Conservation (phyloP, 1,140 invertebrate species). For the Laodelphax striatellus region DNA sequence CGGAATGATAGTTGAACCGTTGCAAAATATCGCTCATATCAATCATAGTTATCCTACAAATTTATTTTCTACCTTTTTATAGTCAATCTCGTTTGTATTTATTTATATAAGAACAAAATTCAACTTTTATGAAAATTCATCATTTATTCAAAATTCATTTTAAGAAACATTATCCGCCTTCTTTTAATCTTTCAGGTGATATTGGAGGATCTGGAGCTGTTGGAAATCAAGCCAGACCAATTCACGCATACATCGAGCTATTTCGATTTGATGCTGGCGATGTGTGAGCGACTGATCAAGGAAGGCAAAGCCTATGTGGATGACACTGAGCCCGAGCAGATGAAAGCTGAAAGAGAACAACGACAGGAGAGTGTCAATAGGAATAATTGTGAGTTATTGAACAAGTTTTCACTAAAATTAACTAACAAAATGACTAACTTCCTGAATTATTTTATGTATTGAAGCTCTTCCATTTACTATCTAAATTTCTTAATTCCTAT, state of each 20-base stretch:
- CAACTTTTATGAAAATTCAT: too few relatives aligned
- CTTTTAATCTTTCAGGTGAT: constrained; percentile 54
- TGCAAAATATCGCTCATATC: too few relatives aligned
- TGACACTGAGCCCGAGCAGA: constrained; percentile 84
- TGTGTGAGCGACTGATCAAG: constrained; percentile 81
- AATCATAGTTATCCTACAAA: too few relatives aligned
- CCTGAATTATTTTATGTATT: not conserved
- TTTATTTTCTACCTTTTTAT: too few relatives aligned
- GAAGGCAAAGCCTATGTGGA: constrained; percentile 91
- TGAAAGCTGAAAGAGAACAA: constrained; percentile 92
- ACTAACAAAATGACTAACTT: not conserved
- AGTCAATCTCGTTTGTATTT: too few relatives aligned
- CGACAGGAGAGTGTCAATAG: constrained; percentile 76
- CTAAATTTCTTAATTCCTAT: too few relatives aligned
- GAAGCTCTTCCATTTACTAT: too few relatives aligned
- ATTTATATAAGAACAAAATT: too few relatives aligned
- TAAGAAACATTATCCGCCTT: too few relatives aligned
- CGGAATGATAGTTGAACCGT: too few relatives aligned
- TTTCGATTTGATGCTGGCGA: constrained; percentile 82
- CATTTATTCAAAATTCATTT: too few relatives aligned
- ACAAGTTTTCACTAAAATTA: not conserved
- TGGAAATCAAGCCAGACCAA: constrained; percentile 84
- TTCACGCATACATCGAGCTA: constrained; percentile 96
- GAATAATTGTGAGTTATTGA: constrained; percentile 53
- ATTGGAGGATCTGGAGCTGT: constrained; percentile 81